Base-by-base conservation (phyloP, 2,113 vertebrate genomes). In the Cynopterus brachyotis region DNA sequence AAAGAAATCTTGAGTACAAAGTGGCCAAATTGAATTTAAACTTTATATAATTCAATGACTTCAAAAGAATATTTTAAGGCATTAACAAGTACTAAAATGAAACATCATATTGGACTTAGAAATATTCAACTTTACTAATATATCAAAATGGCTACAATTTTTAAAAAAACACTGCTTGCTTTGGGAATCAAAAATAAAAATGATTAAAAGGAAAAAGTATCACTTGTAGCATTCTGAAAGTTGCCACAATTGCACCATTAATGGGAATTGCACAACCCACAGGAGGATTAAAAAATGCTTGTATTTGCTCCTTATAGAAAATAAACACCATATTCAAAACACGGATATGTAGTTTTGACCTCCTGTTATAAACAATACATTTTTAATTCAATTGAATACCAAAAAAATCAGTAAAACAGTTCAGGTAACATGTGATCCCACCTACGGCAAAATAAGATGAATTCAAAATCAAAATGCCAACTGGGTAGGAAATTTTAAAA, bases 401-500 rank as follows among this genome's bases (percentile, higher is more conserved):
- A 94, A 62, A 79, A 78, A 57, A n/a, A 50, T 89, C n/a, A 78
- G 17, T 9, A 66, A 70, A 89, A 89, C 4, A 70, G 11, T 67
- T 86, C 15, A 60, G 95, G 35, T 80, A 47, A 93, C 90, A 81
- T 72, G 7, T 85, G 87, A 86, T 72, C 94, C n/a, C 32, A 85
- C 4, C 24, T 79, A 81, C 11, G 8, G 10, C 32, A 94, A 69
- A 96, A 86, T 3, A 2, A 82, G 19, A 82, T 87, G 15, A 97
- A 42, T 70, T 83, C 32, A 78, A 94, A 95, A 82, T 17, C 60
- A 72, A 94, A 91, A 67, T 37, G 22, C 2, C 40, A 96, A 90
- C 4, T 67, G 26, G 12, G 47, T 12, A 81, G 37, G 69, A 94
- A 76, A 81, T n/a, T 5, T 47, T 20, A 32, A 47, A 47, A 19